Conservation (phyloP, 1,140 invertebrate species). For the Megalonaias nervosa region DNA sequence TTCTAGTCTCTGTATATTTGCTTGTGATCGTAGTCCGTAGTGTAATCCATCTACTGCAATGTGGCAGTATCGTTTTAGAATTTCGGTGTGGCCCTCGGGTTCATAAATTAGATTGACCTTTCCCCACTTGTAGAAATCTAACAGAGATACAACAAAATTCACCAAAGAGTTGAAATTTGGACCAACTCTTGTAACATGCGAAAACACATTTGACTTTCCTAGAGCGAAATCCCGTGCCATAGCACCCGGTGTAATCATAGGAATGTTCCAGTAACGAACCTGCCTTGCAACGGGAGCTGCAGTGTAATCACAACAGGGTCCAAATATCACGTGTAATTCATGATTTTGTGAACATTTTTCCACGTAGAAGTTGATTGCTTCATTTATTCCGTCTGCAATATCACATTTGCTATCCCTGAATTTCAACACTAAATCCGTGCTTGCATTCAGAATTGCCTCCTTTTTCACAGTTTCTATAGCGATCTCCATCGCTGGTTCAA, state of each 20-base stretch:
- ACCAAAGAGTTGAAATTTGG: conserved; percentile 85
- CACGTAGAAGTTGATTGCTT: conserved; percentile 59
- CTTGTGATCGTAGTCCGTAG: conserved; percentile 8
- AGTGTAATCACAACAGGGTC: conserved; percentile 92
- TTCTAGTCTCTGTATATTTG: background rate
- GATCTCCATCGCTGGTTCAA: conserved; percentile 36
- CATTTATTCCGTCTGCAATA: conserved; percentile 51
- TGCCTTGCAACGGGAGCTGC: conserved; percentile 91
- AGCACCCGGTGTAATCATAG: conserved; percentile 87
- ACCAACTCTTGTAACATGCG: conserved; percentile 88
- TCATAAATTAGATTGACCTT: conserved; percentile 82
- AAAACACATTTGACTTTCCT: conserved; percentile 74
- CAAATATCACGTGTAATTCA: conserved; percentile 84
- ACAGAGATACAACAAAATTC: conserved; percentile 77
- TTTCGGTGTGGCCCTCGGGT: conserved; percentile 75
- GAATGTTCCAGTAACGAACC: conserved; percentile 81
- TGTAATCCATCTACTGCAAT: conserved; percentile 48
- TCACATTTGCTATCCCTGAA: conserved; percentile 55
- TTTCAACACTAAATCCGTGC: conserved; percentile 33
- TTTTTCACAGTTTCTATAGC: conserved; percentile 36
- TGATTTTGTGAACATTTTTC: conserved; percentile 8
- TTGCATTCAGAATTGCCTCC: conserved; percentile 6
- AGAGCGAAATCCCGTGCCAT: conserved; percentile 84
- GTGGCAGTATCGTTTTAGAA: conserved; percentile 73
- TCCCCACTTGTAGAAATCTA: conserved; percentile 78